Conservation (phyloP, 2,888 invertebrate genomes). For the Sisyra nigra region DNA sequence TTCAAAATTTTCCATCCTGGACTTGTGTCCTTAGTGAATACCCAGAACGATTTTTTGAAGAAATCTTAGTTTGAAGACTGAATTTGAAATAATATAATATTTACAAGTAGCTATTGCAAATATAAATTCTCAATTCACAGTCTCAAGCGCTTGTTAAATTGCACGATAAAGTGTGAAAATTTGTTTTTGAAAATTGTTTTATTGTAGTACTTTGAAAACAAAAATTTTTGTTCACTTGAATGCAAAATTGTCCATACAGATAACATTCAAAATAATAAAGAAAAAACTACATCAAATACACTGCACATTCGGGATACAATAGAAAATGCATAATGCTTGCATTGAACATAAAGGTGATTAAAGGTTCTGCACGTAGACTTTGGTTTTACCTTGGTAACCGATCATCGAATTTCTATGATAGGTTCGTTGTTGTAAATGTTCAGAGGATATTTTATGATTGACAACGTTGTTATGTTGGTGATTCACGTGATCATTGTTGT, state of each 20-base stretch:
- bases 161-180: no score
- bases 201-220: background rate
- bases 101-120: no score
- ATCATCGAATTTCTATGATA: conserved; percentile 40
- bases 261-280: background rate
- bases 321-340: conserved; percentile 1
- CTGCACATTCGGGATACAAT: background rate
- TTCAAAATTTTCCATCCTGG: no score
- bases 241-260: background rate
- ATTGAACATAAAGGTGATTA: background rate
- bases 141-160: no score
- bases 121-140: no score
- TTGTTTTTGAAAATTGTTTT: no score
- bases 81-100: no score
- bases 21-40: no score
- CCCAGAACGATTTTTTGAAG: no score
- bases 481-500: conserved; percentile 40
- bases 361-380: conserved; percentile 7
- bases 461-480: conserved; percentile 39
- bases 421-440: conserved; percentile 29
- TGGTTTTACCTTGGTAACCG: conserved; percentile 36
- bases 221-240: background rate
- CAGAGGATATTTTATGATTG: conserved; percentile 29
- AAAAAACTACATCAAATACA: background rate
- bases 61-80: no score